These are phyloP conservation scores for Cerastis leucographa DNA, from an alignment of 2,888 invertebrate species.

Conservation along the genomic window DNA sequence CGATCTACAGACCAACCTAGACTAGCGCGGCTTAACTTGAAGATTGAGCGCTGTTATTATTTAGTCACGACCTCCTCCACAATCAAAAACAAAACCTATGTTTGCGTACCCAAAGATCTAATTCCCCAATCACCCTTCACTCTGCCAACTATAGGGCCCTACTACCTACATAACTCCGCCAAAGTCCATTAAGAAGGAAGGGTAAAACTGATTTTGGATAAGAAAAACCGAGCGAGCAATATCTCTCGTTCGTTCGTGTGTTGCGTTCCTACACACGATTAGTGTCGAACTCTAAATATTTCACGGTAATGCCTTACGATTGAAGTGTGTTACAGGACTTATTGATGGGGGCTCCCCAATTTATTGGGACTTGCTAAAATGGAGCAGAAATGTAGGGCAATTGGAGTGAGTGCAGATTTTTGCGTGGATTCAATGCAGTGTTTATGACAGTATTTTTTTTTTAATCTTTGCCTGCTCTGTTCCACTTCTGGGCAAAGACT, in stretches of 20 bases:
- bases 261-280: constrained; percentile 57
- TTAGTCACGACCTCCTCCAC: too few relatives aligned
- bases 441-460: background rate
- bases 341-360: constrained; percentile 60
- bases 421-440: too few relatives aligned
- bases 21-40: too few relatives aligned
- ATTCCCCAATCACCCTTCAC: constrained; percentile 9
- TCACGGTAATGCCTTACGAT: constrained; percentile 63
- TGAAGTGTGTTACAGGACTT: constrained; percentile 57
- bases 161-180: constrained; percentile 31
- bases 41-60: too few relatives aligned
- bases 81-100: too few relatives aligned
- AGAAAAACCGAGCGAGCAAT: constrained; percentile 54
- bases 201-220: constrained; percentile 59
- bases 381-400: constrained; percentile 32
- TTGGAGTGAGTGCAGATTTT: constrained; percentile 12
- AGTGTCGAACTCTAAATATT: constrained; percentile 64
- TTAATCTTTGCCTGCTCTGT: background rate
- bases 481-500: background rate
- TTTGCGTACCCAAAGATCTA: background rate
- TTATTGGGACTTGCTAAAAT: constrained; percentile 44
- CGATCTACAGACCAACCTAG: too few relatives aligned
- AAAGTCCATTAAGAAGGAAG: constrained; percentile 42
- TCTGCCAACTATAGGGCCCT: constrained; percentile 2
- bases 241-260: constrained; percentile 60